These are phyloP conservation scores for Rhinolophus sinicus DNA, from an alignment of 2,113 vertebrate species.

Conservation along the genomic window DNA sequence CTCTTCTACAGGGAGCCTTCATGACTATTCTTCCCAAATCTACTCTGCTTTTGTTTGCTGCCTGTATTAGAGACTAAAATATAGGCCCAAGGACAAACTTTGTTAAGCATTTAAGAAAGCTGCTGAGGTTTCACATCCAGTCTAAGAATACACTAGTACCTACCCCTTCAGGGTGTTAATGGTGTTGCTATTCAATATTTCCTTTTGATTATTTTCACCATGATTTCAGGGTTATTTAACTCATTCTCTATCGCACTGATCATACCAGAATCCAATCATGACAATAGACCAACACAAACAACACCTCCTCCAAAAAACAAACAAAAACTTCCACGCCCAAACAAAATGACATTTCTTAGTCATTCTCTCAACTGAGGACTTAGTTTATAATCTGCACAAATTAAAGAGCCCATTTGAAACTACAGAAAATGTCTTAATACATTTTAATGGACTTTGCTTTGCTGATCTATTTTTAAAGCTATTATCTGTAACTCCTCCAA, in stretches of 20 bases:
- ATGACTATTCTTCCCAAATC: not conserved
- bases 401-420: not conserved
- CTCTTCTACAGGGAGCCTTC: not conserved
- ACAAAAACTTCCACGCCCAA: not conserved
- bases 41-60: not conserved
- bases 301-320: not conserved
- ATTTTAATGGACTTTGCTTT: conserved; percentile 27
- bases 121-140: not conserved
- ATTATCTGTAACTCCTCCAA: conserved; percentile 6
- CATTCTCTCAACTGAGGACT: conserved; percentile 15
- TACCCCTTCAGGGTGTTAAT: not conserved
- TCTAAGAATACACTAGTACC: not conserved
- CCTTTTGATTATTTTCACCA: not conserved
- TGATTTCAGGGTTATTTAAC: conserved; percentile 21
- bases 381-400: not conserved
- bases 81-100: not conserved
- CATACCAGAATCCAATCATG: not conserved
- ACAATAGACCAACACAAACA: conserved; percentile 17
- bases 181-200: not conserved
- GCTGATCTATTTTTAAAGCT: conserved; percentile 38
- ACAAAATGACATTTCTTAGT: not conserved
- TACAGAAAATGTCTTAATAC: not conserved
- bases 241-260: not conserved
- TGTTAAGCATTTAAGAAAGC: conserved; percentile 1
- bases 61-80: not conserved